Evolutionary conservation across 1,140 invertebrate genomes (phyloP).

Genomic region (Drosophila lacertosa): DNA sequence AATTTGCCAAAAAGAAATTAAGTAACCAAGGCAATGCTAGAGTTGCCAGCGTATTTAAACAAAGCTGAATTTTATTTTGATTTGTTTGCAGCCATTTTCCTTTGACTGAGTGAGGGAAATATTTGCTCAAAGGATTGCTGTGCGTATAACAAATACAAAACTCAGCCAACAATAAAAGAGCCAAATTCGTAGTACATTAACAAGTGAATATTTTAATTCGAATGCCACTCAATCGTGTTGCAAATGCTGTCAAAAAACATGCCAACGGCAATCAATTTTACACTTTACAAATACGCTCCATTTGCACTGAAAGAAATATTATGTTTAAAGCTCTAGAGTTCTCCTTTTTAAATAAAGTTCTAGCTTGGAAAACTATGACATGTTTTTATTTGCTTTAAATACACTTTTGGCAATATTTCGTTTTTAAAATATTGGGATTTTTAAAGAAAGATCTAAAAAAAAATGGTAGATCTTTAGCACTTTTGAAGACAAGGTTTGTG

Average conservation of each 20-base stretch:
- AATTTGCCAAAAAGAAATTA: not conserved
- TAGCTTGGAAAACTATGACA: too few relatives aligned
- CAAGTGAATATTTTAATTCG: conserved; percentile 21
- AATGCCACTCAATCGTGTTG: conserved; percentile 12
- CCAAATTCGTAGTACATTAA: conserved; percentile 13
- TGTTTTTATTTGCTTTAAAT: too few relatives aligned
- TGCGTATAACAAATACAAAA: conserved; percentile 6
- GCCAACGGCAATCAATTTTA: conserved; percentile 20
- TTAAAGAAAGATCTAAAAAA: too few relatives aligned
- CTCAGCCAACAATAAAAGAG: not conserved
- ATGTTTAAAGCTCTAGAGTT: too few relatives aligned
- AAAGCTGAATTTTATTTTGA: not conserved
- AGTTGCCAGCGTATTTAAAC: not conserved
- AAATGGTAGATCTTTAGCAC: too few relatives aligned
- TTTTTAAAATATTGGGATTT: too few relatives aligned
- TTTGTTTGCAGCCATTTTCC: not conserved
- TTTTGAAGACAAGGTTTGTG: not conserved
- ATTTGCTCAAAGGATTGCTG: conserved; percentile 9
- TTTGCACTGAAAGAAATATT: conserved; percentile 4
- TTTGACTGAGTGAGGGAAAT: not conserved
- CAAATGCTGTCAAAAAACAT: conserved; percentile 2
- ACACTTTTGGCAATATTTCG: too few relatives aligned
- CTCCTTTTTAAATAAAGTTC: too few relatives aligned
- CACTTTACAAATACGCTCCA: not conserved
- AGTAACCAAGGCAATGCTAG: not conserved